Evolutionary conservation across 2,888 invertebrate species (phyloP).

Genomic region (Argyresthia albistria): DNA sequence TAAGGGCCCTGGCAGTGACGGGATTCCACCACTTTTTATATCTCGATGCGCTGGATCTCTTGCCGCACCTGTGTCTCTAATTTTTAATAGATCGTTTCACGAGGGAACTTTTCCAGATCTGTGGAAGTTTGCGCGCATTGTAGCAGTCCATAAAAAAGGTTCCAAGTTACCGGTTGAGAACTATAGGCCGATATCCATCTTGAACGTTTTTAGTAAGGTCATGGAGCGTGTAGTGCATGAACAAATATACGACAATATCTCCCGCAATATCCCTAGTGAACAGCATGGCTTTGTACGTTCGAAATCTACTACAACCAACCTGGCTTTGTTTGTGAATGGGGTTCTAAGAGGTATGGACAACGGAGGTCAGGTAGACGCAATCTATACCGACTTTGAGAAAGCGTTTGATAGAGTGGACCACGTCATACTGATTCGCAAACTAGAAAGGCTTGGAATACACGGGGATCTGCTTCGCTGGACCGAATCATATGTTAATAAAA

Average conservation of each 20-base stretch:
- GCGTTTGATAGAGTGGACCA: slow-evolving; percentile 3
- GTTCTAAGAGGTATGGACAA: neutral
- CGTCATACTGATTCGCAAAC: neutral
- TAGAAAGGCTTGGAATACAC: neutral
- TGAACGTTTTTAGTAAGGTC: neutral
- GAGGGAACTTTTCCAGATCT: neutral
- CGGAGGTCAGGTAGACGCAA: neutral
- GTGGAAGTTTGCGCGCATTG: neutral
- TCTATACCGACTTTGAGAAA: slow-evolving; percentile 2
- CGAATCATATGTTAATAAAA: slow-evolving; percentile 4
- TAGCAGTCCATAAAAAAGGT: neutral
- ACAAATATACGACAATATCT: neutral
- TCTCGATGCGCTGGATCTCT: neutral
- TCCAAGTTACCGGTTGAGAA: neutral
- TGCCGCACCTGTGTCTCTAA: neutral
- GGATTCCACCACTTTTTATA: neutral
- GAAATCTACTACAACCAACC: neutral
- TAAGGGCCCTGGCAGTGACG: neutral
- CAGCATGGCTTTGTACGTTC: neutral
- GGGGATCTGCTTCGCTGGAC: slow-evolving; percentile 2
- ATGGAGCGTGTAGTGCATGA: neutral
- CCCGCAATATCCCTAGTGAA: neutral
- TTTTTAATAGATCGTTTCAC: neutral
- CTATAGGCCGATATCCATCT: neutral
- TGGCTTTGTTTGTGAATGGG: neutral